These are phyloP conservation scores for Furcula furcula DNA, from an alignment of 2,888 invertebrate species.

Conservation along the genomic window DNA sequence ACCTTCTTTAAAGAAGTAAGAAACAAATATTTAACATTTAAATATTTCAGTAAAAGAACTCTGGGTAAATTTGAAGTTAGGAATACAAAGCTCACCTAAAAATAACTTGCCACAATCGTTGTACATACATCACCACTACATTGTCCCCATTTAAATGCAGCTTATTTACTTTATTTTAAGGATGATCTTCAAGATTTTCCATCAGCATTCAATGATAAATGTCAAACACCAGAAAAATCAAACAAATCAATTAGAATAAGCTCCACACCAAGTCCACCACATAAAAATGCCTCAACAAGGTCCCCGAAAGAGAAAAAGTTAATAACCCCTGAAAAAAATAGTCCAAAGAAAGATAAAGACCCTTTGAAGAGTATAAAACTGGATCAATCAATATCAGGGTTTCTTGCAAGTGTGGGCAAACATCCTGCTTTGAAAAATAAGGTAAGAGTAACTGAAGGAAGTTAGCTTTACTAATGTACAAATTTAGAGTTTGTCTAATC, in stretches of 20 bases:
- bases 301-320: conserved; percentile 26
- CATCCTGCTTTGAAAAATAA: conserved; percentile 40
- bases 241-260: conserved; percentile 42
- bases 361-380: conserved; percentile 48
- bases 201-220: conserved; percentile 24
- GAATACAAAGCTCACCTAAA: too few relatives aligned
- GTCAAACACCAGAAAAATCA: conserved; percentile 26
- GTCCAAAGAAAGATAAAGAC: conserved; percentile 39
- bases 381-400: conserved; percentile 44
- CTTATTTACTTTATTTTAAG: conserved; percentile 30
- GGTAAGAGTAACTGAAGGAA: conserved; percentile 30
- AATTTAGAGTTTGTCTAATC: too few relatives aligned
- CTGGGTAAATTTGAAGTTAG: too few relatives aligned
- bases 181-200: conserved; percentile 40
- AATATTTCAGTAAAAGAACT: too few relatives aligned
- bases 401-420: conserved; percentile 39
- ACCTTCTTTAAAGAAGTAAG: too few relatives aligned
- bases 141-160: too few relatives aligned
- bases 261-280: conserved; percentile 39
- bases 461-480: too few relatives aligned
- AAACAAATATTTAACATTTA: too few relatives aligned
- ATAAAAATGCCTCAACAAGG: conserved; percentile 14
- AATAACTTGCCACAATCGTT: too few relatives aligned
- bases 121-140: too few relatives aligned
- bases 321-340: conserved; percentile 40